Base-by-base conservation (phyloP, 2,113 vertebrate genomes). In the Cynoglossus semilaevis region DNA sequence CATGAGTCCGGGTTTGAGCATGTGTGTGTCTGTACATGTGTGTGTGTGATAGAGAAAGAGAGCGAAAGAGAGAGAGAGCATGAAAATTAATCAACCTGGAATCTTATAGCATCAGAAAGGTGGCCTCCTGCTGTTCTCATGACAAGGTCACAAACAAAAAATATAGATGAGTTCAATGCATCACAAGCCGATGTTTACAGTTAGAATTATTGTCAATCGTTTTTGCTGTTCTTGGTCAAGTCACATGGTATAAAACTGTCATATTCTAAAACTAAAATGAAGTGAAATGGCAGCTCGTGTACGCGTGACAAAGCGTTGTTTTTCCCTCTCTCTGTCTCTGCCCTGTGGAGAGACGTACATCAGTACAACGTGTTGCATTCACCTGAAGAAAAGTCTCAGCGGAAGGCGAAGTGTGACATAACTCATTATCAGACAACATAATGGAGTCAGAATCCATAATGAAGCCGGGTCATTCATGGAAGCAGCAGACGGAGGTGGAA, bases 401-500 rank as follows among this genome's bases (percentile, higher is more conserved):
- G 52, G 15, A 53, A 12, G 15, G 56, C 34, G 46, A 58, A 44
- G 35, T 36, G 57, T 58, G 47, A 45, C 17, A 56, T 72, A 54
- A 56, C 45, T 73, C 57, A 73, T 60, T n/a, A 16, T 60, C 9
- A 55, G 51, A 56, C 17, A 38, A 56, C 47, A 78, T 55, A 62
- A 76, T 51, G n/a, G n/a, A 76, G 61, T 60, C 36, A 12, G 43
- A 44, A 60, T 65, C 44, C 50, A 71, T 59, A 64, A 71, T 1
- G 55, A 29, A 2, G 22, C 22, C 22, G 3, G 22, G 59, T 66
- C 56, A 50, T 22, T 62, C 63, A 78, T 15, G 22, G 58, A 48
- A 68, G 58, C 77, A 77, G 67, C 61, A 45, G 67, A 44, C 55
- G 55, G 55, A 53, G 45, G 58, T 43, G 51, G 61, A 58, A 61